phyloP scores from a whole-genome alignment of 2,888 invertebrate species.

The Morpho achilles region DNA sequence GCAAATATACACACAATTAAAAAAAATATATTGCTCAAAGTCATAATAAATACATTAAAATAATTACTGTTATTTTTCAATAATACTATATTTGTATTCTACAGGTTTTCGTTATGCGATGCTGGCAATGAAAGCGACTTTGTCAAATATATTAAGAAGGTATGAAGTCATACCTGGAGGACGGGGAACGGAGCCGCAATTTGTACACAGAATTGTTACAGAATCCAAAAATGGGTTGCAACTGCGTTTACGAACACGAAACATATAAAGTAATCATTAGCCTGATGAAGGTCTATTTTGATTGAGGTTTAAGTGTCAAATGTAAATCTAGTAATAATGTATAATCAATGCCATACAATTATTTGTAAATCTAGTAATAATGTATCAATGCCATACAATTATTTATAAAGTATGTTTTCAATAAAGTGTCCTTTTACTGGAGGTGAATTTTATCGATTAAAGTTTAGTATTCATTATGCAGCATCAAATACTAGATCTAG shows the following conservation, averaged over 20 bases:
- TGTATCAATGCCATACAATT: too few relatives aligned
- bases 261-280: not conserved
- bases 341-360: too few relatives aligned
- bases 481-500: constrained; percentile 4
- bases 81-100: not conserved
- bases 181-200: constrained; percentile 35
- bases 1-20: too few relatives aligned
- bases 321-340: too few relatives aligned
- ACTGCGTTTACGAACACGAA: constrained; percentile 33
- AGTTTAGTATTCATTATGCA: constrained; percentile 1
- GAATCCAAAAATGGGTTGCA: constrained; percentile 39
- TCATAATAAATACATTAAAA: too few relatives aligned
- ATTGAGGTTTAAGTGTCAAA: too few relatives aligned
- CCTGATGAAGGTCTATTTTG: too few relatives aligned
- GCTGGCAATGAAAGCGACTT: constrained; percentile 39
- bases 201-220: constrained; percentile 37
- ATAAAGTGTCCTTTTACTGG: not conserved
- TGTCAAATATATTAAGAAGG: constrained; percentile 38
- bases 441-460: not conserved
- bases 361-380: too few relatives aligned
- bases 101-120: constrained; percentile 40
- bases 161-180: constrained; percentile 35
- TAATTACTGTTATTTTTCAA: too few relatives aligned
- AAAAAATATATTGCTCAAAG: too few relatives aligned
- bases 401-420: too few relatives aligned